Base-by-base conservation (phyloP, 2,797 vertebrate genomes). In the Emys orbicularis region DNA sequence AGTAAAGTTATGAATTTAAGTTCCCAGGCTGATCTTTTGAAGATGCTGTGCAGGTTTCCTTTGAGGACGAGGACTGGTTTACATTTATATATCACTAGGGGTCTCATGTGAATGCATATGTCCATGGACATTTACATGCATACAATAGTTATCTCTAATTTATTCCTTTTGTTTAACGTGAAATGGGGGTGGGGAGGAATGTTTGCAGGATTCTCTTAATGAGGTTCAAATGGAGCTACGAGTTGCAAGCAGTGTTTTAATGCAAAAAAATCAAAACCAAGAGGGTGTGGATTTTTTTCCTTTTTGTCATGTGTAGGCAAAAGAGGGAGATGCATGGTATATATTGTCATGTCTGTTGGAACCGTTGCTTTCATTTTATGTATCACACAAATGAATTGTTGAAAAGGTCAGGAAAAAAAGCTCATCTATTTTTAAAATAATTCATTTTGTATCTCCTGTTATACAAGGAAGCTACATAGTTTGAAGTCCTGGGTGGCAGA, bases 331-430 rank as follows among this genome's bases (percentile, higher is more conserved):
- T 96, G 95, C 94, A 95, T 92, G 93, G 91, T 82, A 90, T 84
- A 92, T 96, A 96, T 97, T 97, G 84, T 90, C 90, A 86, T 95
- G 94, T 94, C 96, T 96, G 96, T 87, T 91, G 93, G 97, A 97
- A 93, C n/a, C 91, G 74, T 94, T 96, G 82, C 84, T 95, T 95
- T 91, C 89, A 94, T 94, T 95, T 92, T 79, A 92, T 89, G 92
- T 96, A 96, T 91, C 95, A 93, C 74, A 83, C 74, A 92, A 95
- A 91, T 52, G 10, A 93, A 87, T 49, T 76, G 29, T 34, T 95
- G 88, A 96, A 95, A 79, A 65, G 61, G 23, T 89, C 79, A 49
- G 57, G 90, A 88, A 37, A 86, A 50, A 90, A 94, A 19, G 47
- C 61, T 94, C 90, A 86, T 90, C n/a, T 94, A 90, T 83, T 61